Base-by-base conservation (phyloP, 2,113 vertebrate genomes). In the Abramis brama region DNA sequence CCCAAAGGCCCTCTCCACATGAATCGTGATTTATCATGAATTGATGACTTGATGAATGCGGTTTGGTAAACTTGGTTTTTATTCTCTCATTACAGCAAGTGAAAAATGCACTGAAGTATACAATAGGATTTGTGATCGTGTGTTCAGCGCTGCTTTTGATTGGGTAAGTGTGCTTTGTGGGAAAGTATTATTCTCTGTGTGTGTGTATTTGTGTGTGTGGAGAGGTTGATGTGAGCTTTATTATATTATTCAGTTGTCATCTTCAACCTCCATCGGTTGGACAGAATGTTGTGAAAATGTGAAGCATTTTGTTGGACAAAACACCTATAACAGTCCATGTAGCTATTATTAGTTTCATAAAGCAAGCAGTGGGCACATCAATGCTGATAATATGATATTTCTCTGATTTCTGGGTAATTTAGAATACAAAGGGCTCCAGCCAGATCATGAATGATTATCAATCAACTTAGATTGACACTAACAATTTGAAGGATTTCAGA, bases 81-180 rank as follows among this genome's bases (percentile, higher is more conserved):
- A 86, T 59, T 91, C 82, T 91, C 86, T 91, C 79, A 92, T 94
- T 95, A 80, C 91, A 99, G 98, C 97, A 99, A 96, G 95, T 98
- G 91, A 97, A 97, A 94, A 97, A 94, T 11, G 97, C 97, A 68
- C 88, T 98, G 90, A 99, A 95, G 89, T 99, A 98, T 90, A 98
- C 98, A 45, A 64, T 96, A 92, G 98, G 96, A 91, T 99, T 99
- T 90, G 90, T 93, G 90, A 90, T 97, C 70, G 87, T 99, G 91
- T 99, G 98, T 82, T 89, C 95, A 30, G 92, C 95, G 86, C 97
- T 99, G 88, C 97, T 99, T 82, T 90, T 99, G 92, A 97, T 99
- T 95, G 98, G 98, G 98, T 99, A 95, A 97, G 98, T 97, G 84
- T 79, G 87, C 84, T 88, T 30, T 12, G 8, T 75, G 43, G 71